Evolutionary conservation across 2,797 vertebrate species (phyloP).

Genomic region (Anas flavirostris): DNA sequence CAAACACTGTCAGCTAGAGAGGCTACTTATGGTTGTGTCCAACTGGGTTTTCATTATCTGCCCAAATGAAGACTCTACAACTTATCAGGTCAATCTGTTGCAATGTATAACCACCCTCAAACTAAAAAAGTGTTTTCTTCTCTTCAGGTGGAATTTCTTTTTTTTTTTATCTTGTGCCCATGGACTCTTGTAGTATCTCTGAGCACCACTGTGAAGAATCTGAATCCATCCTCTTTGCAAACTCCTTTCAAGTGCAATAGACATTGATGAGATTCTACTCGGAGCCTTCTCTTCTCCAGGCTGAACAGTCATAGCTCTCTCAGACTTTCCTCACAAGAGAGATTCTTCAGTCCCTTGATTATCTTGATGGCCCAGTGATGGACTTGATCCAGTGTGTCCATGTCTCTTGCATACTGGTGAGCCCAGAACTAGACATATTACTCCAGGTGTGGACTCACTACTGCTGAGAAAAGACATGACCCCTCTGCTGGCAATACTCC

Average conservation of each 20-base stretch:
- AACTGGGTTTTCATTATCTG: background rate
- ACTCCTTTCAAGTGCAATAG: background rate
- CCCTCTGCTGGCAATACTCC: background rate
- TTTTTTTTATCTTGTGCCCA: background rate
- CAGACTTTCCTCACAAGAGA: too few species aligned
- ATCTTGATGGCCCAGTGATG: too few species aligned
- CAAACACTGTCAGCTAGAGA: background rate
- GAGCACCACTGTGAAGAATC: background rate
- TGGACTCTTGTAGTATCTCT: background rate
- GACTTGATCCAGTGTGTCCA: too few species aligned
- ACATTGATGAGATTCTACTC: background rate
- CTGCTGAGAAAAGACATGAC: background rate
- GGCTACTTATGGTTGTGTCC: background rate
- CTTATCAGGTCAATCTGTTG: background rate
- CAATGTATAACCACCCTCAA: background rate
- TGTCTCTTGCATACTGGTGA: too few species aligned
- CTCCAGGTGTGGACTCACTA: too few species aligned
- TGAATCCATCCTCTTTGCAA: background rate
- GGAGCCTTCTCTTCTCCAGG: background rate
- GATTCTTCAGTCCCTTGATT: too few species aligned
- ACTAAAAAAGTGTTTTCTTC: background rate
- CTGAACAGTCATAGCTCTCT: too few species aligned
- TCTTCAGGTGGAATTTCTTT: background rate
- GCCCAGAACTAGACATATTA: too few species aligned
- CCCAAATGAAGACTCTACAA: background rate